Evolutionary conservation across 2,113 vertebrate species (phyloP), one percentile per base, ranked within the genome.

Genomic region (Tapirus terrestris): DNA sequence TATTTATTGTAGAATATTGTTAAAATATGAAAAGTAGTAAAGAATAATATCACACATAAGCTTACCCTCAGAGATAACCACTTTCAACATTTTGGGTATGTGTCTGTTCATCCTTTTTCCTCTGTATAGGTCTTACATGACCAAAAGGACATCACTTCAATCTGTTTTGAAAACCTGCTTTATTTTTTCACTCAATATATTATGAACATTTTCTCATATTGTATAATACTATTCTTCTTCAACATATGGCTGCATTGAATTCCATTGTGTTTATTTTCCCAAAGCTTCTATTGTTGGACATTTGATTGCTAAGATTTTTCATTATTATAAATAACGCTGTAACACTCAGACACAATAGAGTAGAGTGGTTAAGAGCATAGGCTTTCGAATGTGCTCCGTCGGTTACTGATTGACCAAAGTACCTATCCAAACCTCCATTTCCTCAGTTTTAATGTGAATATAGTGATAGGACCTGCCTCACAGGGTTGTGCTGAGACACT

Each of bases 271-370:
- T 96, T 96, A 70, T 97, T 97, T 97, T 67, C 56, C 63, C 23
- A 91, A 77, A 93, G 8, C 63, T 76, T 91, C 39, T 80, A 20
- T 72, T 88, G 58, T 88, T 84, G 70, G 36, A 33, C 25, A 17
- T 89, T 94, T 89, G 91, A 90, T 75, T 89, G 77, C 68, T 70
- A 56, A 91, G 48, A 86, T 86, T 82, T 96, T 93, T 94, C 81
- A 65, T 96, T 94, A 79, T 93, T 91, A 80, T 90, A 61, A 95
- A 36, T 63, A 97, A 92, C 85, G 18, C 91, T 85, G n/a, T 82
- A 70, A 83, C 3, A 45, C 33, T 91, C 36, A 90, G 63, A 88
- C 8, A 53, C 8, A 80, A 39, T 87, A 60, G 11, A 90, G 13
- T 45, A 45, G 88, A 96, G 82, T 70, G 39, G 31, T 61, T 89